phyloP scores from a whole-genome alignment of 2,797 vertebrate species.

The Cuculus canorus region DNA sequence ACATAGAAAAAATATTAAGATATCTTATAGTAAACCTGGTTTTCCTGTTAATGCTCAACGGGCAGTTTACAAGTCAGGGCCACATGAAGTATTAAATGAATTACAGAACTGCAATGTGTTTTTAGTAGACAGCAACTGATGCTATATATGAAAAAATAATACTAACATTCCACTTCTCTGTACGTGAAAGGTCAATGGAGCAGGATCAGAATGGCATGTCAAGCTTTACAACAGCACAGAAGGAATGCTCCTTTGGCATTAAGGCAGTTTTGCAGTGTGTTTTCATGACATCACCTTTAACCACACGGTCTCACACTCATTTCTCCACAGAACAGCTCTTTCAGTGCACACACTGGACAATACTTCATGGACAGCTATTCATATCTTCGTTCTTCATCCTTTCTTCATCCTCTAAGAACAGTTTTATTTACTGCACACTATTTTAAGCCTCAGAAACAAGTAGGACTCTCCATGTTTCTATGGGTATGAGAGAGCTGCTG shows the following conservation, averaged over 20 bases:
- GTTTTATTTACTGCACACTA: background rate
- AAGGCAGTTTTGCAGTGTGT: background rate
- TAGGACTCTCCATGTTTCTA: background rate
- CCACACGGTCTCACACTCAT: accelerated
- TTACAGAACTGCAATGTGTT: background rate
- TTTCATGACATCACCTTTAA: background rate
- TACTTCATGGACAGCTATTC: background rate
- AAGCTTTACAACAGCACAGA: background rate
- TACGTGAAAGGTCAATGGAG: background rate
- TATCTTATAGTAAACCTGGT: background rate
- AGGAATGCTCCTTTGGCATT: background rate
- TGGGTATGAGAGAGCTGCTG: background rate
- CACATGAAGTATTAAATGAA: background rate
- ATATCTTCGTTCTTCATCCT: background rate
- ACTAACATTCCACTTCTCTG: background rate
- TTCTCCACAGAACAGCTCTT: background rate
- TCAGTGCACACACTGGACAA: background rate
- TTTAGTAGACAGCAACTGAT: background rate
- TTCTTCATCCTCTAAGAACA: background rate
- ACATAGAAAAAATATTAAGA: background rate
- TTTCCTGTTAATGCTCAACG: background rate
- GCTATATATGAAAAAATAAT: background rate
- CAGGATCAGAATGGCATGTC: background rate
- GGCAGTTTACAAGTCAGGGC: background rate
- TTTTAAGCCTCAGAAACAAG: background rate